Base-by-base conservation (phyloP, 92 coral and sea anemone species). In the Virgularia gustaviana region DNA sequence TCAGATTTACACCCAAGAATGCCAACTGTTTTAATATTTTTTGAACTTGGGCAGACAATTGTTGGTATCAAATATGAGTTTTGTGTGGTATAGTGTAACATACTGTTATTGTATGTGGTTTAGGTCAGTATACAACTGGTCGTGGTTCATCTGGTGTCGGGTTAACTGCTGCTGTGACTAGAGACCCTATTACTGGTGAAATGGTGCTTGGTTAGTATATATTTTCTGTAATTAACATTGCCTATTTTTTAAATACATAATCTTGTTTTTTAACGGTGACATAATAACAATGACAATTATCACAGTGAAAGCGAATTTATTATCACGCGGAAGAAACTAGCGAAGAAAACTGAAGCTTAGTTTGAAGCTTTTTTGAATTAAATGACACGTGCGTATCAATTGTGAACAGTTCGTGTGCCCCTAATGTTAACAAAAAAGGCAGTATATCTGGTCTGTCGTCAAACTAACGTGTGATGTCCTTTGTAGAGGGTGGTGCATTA, bases 101-200 rank as follows among this genome's bases (percentile, higher is more conserved):
- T n/a, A n/a, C n/a, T n/a, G n/a, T n/a, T n/a, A n/a, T 37, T 16
- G 10, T 9, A 38, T 22, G 20, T 51, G 11, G 9, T 44, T 27
- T 60, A 92, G 98, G 98, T 85, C 98, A 92, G 79, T 92, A 92
- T 66, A 92, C 98, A 4, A 92, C 98, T 32, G 98, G 98, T 22
- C 90, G 98, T 61, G 98, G 98, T 49, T 89, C 96, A 61, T 88
- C 98, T 2, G 98, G 98, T 1, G 98, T 92, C 49, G 98, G 98
- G 38, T 80, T 92, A 55, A 92, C 98, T 20, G 98, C 98, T n/a
- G 90, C 98, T 15, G 98, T 92, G 2, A 89, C 90, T 72, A 89
- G 90, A 59, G 98, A 92, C 64, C 96, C 98, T 23, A 59, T 92
- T 16, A 89, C 98, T 24, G 90, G 98, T 73, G 96, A 92, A 59